Conservation (phyloP, 2,113 vertebrate species). For the Caranx ignobilis region DNA sequence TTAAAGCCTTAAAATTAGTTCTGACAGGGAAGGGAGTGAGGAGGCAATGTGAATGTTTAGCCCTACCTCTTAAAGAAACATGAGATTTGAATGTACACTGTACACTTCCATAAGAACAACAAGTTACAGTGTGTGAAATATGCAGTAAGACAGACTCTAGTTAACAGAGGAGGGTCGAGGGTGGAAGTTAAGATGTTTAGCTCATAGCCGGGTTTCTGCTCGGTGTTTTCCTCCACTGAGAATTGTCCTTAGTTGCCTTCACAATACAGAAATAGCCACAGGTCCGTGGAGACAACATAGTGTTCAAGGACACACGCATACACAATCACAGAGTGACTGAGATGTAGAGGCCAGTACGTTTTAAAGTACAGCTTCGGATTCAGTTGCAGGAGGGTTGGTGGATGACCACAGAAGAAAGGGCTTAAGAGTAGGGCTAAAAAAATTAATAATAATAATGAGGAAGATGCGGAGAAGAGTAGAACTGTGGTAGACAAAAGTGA, state of each 20-base stretch:
- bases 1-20: background rate
- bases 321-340: background rate
- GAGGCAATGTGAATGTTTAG: background rate
- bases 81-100: background rate
- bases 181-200: constrained; percentile 8
- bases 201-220: background rate
- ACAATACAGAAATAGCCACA: constrained; percentile 30
- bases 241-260: constrained; percentile 9
- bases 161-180: background rate
- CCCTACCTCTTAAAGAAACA: constrained; percentile 13
- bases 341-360: background rate
- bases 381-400: constrained; percentile 7
- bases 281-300: constrained; percentile 6
- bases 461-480: constrained; percentile 8
- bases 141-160: background rate
- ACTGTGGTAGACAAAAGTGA: constrained; percentile 6
- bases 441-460: background rate
- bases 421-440: background rate
- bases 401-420: constrained; percentile 13
- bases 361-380: background rate
- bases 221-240: background rate
- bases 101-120: background rate
- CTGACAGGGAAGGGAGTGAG: constrained; percentile 3
- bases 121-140: constrained; percentile 16
- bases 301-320: background rate